Evolutionary conservation across 2,888 invertebrate genomes (phyloP).

Genomic region (Suillia variegata): DNA sequence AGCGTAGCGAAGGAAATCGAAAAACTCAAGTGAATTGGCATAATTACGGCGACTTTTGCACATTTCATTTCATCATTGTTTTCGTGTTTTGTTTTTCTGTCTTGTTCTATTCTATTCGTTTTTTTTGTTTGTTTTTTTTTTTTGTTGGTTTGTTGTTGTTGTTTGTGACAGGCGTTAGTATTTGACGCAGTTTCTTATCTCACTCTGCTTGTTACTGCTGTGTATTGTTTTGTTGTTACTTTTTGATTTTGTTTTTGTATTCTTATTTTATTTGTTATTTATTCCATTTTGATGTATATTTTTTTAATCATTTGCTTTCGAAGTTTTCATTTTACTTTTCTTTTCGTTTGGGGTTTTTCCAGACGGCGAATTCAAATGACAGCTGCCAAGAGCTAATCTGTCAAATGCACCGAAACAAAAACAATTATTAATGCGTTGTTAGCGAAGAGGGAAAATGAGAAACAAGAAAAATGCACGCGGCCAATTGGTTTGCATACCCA

Average conservation of each 20-base stretch:
- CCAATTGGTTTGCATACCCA: no score
- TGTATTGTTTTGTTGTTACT: no score
- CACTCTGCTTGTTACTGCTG: slow-evolving; percentile 28
- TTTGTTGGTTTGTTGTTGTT: no score
- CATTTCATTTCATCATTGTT: slow-evolving; percentile 55
- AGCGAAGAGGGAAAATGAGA: background rate
- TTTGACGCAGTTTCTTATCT: no score
- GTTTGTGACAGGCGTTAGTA: no score
- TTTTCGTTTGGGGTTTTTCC: no score
- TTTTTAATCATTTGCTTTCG: slow-evolving; percentile 33
- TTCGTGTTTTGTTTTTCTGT: slow-evolving; percentile 26
- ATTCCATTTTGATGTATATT: slow-evolving; percentile 20
- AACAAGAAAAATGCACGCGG: slow-evolving; percentile 14
- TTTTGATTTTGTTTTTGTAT: slow-evolving; percentile 5
- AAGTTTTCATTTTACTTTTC: no score
- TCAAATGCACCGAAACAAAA: background rate
- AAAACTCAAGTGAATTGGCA: slow-evolving; percentile 58
- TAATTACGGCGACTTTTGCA: slow-evolving; percentile 57
- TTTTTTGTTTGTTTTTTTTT: slow-evolving; percentile 21
- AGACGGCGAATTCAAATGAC: slow-evolving; percentile 24
- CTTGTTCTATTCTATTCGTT: slow-evolving; percentile 23
- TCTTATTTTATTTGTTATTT: background rate
- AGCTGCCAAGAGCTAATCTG: slow-evolving; percentile 5
- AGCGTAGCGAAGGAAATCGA: slow-evolving; percentile 60
- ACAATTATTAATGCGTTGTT: no score